phyloP scores from a whole-genome alignment of 2,888 invertebrate species.

The Drosophila melanosoma region DNA sequence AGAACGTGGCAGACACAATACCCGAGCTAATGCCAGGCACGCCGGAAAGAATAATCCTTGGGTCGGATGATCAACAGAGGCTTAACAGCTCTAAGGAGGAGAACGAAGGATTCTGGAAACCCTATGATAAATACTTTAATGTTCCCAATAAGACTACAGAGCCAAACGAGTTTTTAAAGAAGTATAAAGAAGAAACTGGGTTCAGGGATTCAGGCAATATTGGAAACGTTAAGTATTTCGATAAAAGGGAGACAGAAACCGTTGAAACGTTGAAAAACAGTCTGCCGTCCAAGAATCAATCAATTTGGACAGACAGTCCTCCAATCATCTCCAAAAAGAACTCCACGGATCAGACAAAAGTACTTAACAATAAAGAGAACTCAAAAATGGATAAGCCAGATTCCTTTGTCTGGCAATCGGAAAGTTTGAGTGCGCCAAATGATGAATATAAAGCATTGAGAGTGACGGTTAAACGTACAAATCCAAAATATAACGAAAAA shows the following conservation, averaged over 20 bases:
- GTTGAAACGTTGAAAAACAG: slow-evolving; percentile 24
- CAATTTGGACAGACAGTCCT: neutral
- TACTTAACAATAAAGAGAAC: neutral
- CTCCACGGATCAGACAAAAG: neutral
- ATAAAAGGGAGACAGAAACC: slow-evolving; percentile 28
- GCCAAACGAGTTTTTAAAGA: neutral
- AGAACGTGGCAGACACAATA: slow-evolving; percentile 38
- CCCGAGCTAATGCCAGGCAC: slow-evolving; percentile 14
- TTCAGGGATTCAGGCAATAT: neutral
- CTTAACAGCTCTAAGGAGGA: neutral
- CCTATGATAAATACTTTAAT: slow-evolving; percentile 17
- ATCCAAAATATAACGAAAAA: neutral
- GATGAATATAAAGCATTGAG: slow-evolving; percentile 32
- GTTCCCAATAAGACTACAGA: neutral
- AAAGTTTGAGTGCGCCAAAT: slow-evolving; percentile 2
- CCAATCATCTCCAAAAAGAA: neutral
- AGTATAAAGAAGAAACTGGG: neutral
- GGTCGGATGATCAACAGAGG: neutral
- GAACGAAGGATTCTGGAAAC: slow-evolving; percentile 9
- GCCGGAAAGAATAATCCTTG: neutral
- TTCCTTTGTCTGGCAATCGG: too few species aligned
- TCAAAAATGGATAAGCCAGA: neutral
- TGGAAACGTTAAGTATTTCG: slow-evolving; percentile 27
- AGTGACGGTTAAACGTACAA: slow-evolving; percentile 17
- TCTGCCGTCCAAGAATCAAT: slow-evolving; percentile 15